Conservation (phyloP, 2,797 vertebrate genomes). For the Gambelia wislizenii region DNA sequence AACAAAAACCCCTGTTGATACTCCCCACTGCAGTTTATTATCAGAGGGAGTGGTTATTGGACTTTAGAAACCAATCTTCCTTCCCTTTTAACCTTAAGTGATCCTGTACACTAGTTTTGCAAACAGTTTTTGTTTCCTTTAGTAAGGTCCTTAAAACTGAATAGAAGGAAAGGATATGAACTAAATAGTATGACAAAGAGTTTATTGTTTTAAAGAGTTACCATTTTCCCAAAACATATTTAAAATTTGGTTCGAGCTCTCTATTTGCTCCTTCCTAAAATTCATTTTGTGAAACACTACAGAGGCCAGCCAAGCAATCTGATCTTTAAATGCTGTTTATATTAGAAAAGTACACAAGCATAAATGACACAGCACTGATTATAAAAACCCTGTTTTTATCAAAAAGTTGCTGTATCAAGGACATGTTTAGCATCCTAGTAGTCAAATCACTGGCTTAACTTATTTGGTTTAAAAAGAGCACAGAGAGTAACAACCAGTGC, state of each 20-base stretch:
- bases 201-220: background rate
- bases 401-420: background rate
- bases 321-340: background rate
- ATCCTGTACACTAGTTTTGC: background rate
- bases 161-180: background rate
- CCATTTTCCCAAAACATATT: background rate
- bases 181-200: background rate
- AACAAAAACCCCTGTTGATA: no score
- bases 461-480: slow-evolving; percentile 31
- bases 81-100: background rate
- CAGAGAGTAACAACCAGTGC: slow-evolving; percentile 29
- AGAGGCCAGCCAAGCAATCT: background rate
- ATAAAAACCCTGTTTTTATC: background rate
- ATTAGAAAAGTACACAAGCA: slow-evolving; percentile 12
- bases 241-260: background rate
- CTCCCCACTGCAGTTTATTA: background rate
- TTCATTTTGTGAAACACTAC: background rate
- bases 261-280: slow-evolving; percentile 39
- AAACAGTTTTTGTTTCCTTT: background rate
- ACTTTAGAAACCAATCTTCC: background rate
- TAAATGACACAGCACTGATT: background rate
- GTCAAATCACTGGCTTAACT: slow-evolving; percentile 8
- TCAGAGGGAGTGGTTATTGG: background rate
- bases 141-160: background rate
- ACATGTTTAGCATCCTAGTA: slow-evolving; percentile 21